These are phyloP conservation scores for Cantharis lateralis DNA, from an alignment of 2,888 invertebrate species.

Conservation along the genomic window DNA sequence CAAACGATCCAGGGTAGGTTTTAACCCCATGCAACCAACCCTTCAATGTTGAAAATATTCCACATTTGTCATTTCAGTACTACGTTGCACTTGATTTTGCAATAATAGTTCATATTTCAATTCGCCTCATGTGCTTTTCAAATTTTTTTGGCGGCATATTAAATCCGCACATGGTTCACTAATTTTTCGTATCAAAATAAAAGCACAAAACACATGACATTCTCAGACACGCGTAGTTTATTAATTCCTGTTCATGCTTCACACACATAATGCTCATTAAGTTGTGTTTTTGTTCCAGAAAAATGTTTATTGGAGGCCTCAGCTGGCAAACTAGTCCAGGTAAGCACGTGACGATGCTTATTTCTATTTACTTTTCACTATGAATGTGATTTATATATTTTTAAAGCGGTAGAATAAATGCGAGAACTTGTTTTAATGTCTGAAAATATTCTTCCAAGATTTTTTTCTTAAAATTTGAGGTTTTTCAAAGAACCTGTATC, in stretches of 20 bases:
- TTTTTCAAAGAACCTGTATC: neutral
- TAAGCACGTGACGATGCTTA: slow-evolving; percentile 58
- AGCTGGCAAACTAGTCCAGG: slow-evolving; percentile 99
- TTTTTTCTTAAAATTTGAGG: neutral
- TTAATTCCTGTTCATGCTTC: slow-evolving; percentile 20
- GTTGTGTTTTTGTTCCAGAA: slow-evolving; percentile 79
- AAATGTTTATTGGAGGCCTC: slow-evolving; percentile 99
- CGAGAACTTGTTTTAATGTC: neutral
- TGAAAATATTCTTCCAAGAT: neutral
- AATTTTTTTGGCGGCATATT: slow-evolving; percentile 25
- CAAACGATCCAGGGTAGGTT: slow-evolving; percentile 91
- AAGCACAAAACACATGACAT: slow-evolving; percentile 26
- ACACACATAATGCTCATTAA: slow-evolving; percentile 11
- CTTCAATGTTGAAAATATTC: slow-evolving; percentile 26
- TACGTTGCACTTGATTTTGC: slow-evolving; percentile 19
- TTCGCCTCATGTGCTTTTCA: neutral
- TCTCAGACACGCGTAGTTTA: slow-evolving; percentile 32
- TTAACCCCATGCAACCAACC: slow-evolving; percentile 28
- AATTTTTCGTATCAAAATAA: slow-evolving; percentile 17
- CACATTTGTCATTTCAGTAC: slow-evolving; percentile 27
- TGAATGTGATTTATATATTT: neutral
- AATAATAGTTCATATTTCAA: slow-evolving; percentile 7
- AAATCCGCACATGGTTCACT: slow-evolving; percentile 17
- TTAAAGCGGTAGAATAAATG: neutral
- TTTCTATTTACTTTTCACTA: slow-evolving; percentile 3